Percentiles rank a stretch among this genome's conserved stretches.
Evolutionary conservation across 2,113 vertebrate species (phyloP).

Genomic region (Erpornis zantholeuca): DNA sequence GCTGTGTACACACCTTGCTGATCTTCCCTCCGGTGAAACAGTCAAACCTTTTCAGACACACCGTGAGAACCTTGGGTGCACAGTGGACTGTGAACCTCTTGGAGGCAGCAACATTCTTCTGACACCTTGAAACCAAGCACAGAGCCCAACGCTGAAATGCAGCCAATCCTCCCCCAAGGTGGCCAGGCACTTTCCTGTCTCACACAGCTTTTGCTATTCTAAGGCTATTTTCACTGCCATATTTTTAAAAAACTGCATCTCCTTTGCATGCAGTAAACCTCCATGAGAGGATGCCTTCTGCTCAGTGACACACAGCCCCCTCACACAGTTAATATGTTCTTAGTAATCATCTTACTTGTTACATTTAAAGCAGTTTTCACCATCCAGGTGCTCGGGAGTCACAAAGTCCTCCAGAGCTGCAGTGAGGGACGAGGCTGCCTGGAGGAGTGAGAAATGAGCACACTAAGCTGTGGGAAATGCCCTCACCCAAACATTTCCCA

Average conservation of each 20-base stretch:
- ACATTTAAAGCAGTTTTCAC: constrained; percentile 90
- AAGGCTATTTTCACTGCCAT: background rate
- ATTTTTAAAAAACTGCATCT: background rate
- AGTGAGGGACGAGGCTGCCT: constrained; percentile 77
- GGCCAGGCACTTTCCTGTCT: background rate
- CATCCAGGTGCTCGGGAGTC: constrained; percentile 86
- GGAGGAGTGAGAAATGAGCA: background rate
- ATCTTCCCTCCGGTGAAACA: background rate
- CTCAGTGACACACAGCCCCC: background rate
- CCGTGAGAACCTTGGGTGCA: background rate
- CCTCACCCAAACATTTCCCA: background rate
- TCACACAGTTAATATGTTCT: too few relatives aligned
- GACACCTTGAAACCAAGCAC: background rate
- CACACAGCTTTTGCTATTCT: background rate
- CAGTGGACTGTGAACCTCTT: background rate
- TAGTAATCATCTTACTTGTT: constrained; percentile 73
- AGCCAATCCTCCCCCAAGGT: background rate
- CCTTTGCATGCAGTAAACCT: background rate
- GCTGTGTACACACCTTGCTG: background rate
- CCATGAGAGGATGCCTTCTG: background rate
- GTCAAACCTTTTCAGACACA: background rate
- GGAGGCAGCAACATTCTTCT: background rate
- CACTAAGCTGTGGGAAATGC: background rate
- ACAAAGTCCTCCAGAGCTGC: constrained; percentile 90
- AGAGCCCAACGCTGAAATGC: background rate